Evolutionary conservation across 1,140 invertebrate genomes (phyloP).

Genomic region (Drosophila ercepeae): DNA sequence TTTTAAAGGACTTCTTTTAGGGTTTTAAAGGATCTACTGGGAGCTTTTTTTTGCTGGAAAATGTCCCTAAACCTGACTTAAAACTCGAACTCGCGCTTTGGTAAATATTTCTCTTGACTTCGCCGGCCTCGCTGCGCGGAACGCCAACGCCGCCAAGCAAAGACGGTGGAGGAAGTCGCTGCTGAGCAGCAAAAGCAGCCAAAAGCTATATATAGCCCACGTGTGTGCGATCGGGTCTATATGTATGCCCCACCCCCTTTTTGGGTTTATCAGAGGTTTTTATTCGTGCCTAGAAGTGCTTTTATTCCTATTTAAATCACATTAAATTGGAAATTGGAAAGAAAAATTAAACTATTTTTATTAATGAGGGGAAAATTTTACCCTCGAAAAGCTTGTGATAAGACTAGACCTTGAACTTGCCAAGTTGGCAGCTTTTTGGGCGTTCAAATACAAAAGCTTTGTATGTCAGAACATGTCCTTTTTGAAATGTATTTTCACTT

Average conservation of each 20-base stretch:
- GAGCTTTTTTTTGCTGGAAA: not conserved
- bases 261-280: not conserved
- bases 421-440: conserved; percentile 15
- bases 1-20: not conserved
- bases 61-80: not conserved
- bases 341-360: not conserved
- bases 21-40: too few relatives aligned
- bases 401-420: conserved; percentile 36
- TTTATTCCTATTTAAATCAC: too few relatives aligned
- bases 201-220: conserved; percentile 55
- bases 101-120: not conserved
- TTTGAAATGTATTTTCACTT: not conserved
- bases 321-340: too few relatives aligned
- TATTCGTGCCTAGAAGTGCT: not conserved
- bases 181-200: conserved; percentile 27
- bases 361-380: not conserved
- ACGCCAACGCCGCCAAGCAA: conserved; percentile 39
- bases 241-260: conserved; percentile 7
- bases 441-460: not conserved
- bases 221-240: conserved; percentile 2
- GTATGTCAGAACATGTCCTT: not conserved
- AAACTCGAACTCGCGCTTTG: conserved; percentile 45
- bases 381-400: conserved; percentile 13
- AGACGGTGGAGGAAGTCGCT: conserved; percentile 24
- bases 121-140: conserved; percentile 40